Evolutionary conservation across 2,888 invertebrate species (phyloP).

Genomic region (Andrena minutula): DNA sequence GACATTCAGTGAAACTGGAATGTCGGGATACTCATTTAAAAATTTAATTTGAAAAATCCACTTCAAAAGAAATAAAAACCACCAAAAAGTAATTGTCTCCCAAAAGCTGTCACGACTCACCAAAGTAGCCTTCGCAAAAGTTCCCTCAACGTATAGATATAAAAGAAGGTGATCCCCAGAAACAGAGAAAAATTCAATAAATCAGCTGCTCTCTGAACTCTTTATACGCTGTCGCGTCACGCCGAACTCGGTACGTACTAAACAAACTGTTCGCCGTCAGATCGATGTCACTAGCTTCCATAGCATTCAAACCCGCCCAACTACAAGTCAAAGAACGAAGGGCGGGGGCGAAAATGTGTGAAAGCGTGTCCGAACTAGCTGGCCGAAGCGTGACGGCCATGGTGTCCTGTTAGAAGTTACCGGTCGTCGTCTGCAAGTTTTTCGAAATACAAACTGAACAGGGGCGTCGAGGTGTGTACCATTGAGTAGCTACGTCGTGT

Average conservation of each 20-base stretch:
- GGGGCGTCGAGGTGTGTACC: neutral
- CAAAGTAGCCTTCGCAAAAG: no score
- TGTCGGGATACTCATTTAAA: no score
- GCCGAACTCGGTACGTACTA: neutral
- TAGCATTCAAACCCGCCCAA: neutral
- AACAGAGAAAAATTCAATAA: neutral
- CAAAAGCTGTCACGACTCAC: no score
- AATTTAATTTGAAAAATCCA: no score
- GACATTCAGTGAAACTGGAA: no score
- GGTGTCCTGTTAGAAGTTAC: constrained; percentile 48
- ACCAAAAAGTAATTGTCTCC: no score
- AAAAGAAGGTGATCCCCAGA: neutral
- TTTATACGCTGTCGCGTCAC: no score
- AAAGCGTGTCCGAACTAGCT: constrained; percentile 1
- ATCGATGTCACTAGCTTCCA: constrained; percentile 21
- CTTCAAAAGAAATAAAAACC: no score
- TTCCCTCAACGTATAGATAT: no score
- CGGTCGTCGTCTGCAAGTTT: constrained; percentile 34
- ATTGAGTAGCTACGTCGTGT: constrained; percentile 29
- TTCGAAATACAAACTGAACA: constrained; percentile 46
- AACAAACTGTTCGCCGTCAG: constrained; percentile 6
- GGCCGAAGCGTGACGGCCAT: constrained; percentile 23
- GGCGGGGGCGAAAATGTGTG: constrained; percentile 22
- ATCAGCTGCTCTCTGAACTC: neutral
- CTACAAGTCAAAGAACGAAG: constrained; percentile 14